Base-by-base conservation (phyloP, 2,888 invertebrate genomes). In the Calliscelio sp. region DNA sequence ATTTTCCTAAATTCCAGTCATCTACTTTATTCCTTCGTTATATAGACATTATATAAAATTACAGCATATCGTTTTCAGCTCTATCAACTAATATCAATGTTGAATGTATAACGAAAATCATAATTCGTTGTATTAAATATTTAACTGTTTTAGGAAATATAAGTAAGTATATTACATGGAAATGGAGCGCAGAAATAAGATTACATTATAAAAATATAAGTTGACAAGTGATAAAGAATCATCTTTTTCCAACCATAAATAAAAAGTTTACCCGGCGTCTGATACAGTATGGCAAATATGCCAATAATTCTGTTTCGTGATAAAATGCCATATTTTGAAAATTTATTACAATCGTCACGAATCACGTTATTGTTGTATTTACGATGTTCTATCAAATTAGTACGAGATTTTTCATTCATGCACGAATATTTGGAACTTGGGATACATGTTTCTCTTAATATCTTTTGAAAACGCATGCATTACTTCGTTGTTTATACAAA, bases 261-360 rank as follows among this genome's bases (percentile, higher is more conserved):
- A 68, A 74, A 81, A 81, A 68, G 61, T 63, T 68, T 35, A 44
- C 59, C 16, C 51, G 51, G 20, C 24, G 61, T 61, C 70, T 55
- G 74, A 81, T 75, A 75, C 70, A 55, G 61, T 46, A 63, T 63
- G 61, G 68, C 81, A 75, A 81, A 75, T 75, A 68, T 81, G 81
- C 53, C 81, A 75, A 81, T 81, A 81, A 75, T 75, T 70, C 68
- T 55, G 61, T 81, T 70, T 61, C 74, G 81, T 74, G 81, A 81
- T 74, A 68, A 74, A 81, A 59, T 38, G 74, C 74, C 25, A 41
- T 74, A 68, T 59, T 68, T 74, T 46, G 8, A 24, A 24, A 74
- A 74, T 81, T 81, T 68, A 81, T 74, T 59, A 41, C 81, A 68
- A 68, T 81, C 74, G 81, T 81, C 68, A 70, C 81, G 51, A 68